phyloP scores from a whole-genome alignment of 2,888 invertebrate species.

The Pseudococcus jackbeardsleyi region DNA sequence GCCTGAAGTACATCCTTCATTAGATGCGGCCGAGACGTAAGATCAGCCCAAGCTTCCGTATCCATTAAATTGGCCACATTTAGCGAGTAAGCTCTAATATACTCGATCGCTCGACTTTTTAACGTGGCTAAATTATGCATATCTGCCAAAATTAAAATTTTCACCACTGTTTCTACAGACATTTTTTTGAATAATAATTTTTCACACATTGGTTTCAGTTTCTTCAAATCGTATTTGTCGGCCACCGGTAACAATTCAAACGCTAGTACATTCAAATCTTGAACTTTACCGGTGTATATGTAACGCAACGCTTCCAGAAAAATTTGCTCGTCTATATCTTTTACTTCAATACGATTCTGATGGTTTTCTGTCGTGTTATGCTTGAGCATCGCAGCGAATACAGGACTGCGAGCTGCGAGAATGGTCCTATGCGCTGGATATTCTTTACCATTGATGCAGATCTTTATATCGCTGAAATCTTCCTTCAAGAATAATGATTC shows the following conservation, averaged over 20 bases:
- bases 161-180: constrained; percentile 96
- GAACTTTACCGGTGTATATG: constrained; percentile 97
- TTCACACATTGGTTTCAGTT: constrained; percentile 99
- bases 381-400: constrained; percentile 12
- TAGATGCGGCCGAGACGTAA: background rate
- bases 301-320: constrained; percentile 97
- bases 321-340: constrained; percentile 98
- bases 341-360: constrained; percentile 94
- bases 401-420: constrained; percentile 26
- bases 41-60: background rate
- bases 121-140: constrained; percentile 98
- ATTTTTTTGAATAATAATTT: constrained; percentile 94
- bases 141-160: constrained; percentile 96
- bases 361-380: constrained; percentile 71
- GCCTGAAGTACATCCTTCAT: background rate
- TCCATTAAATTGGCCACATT: background rate
- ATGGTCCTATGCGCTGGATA: constrained; percentile 16
- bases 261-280: constrained; percentile 97
- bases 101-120: constrained; percentile 98
- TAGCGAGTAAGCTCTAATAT: constrained; percentile 94
- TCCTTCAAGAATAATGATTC: background rate
- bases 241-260: constrained; percentile 98
- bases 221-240: constrained; percentile 97
- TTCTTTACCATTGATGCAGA: background rate
- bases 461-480: background rate